Conservation (phyloP, 2,113 vertebrate genomes). For the Speoplatyrhinus poulsoni region DNA sequence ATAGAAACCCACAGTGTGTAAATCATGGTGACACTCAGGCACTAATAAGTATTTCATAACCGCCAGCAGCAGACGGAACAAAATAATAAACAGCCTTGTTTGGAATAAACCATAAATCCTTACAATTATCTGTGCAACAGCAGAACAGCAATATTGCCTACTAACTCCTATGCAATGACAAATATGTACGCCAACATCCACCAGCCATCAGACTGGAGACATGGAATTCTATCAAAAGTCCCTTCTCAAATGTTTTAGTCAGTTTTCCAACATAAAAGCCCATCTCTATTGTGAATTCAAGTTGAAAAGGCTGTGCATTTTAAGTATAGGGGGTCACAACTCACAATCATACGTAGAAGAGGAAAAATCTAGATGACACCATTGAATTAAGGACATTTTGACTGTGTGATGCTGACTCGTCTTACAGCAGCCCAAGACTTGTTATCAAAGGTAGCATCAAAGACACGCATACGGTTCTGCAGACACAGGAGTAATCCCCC, state of each 20-base stretch:
- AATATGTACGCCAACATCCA: constrained; percentile 7
- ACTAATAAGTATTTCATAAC: constrained; percentile 48
- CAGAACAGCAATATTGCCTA: constrained; percentile 4
- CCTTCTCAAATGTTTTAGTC: too few species aligned
- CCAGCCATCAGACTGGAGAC: not conserved
- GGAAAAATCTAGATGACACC: constrained; percentile 1
- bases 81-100: constrained; percentile 39
- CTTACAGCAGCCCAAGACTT: constrained; percentile 1
- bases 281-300: not conserved
- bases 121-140: constrained; percentile 1
- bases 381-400: constrained; percentile 17
- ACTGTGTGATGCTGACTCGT: not conserved
- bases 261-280: not conserved
- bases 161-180: constrained; percentile 7
- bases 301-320: not conserved
- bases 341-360: not conserved
- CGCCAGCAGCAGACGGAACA: constrained; percentile 24
- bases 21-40: constrained; percentile 60
- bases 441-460: constrained; percentile 34
- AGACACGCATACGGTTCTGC: constrained; percentile 27
- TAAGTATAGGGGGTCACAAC: not conserved
- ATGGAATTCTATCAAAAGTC: not conserved
- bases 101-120: constrained; percentile 30
- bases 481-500: constrained; percentile 11
- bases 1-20: constrained; percentile 63